These are phyloP conservation scores for Dolichoris vasculosae DNA, from an alignment of 1,140 invertebrate genomes.

Conservation along the genomic window DNA sequence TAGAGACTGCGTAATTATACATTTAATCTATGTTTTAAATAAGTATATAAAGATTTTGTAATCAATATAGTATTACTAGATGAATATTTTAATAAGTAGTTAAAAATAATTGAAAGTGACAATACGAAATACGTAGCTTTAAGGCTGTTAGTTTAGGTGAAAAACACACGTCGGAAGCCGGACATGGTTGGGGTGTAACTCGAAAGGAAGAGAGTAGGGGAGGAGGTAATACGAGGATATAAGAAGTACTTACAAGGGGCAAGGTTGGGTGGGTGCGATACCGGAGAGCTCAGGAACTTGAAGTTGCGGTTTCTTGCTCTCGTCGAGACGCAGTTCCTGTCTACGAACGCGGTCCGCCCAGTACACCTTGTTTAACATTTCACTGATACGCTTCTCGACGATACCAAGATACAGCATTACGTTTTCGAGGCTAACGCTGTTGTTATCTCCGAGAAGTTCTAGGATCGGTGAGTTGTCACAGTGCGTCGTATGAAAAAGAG, in stretches of 20 bases:
- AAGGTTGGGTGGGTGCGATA: constrained; percentile 70
- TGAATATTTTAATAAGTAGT: no score
- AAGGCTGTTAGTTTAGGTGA: no score
- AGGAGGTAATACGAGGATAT: neutral
- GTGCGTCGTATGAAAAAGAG: constrained; percentile 77
- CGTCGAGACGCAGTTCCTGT: constrained; percentile 61
- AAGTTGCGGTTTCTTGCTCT: constrained; percentile 65
- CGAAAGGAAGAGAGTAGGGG: neutral
- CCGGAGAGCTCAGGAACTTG: constrained; percentile 59
- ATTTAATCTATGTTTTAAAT: no score
- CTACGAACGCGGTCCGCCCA: constrained; percentile 71
- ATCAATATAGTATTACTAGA: no score
- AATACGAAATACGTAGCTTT: no score
- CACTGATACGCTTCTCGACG: constrained; percentile 78
- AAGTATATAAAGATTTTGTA: no score
- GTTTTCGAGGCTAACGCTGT: constrained; percentile 80
- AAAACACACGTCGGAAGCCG: neutral
- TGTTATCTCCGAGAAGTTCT: constrained; percentile 80
- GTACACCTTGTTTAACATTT: constrained; percentile 75
- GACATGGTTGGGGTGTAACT: neutral
- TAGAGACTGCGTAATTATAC: no score
- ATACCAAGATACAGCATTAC: constrained; percentile 84
- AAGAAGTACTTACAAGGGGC: constrained; percentile 67
- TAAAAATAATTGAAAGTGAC: no score
- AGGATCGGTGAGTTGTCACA: constrained; percentile 83